Evolutionary conservation across 2,888 invertebrate species (phyloP).

Genomic region (Caenorhabditis angaria): DNA sequence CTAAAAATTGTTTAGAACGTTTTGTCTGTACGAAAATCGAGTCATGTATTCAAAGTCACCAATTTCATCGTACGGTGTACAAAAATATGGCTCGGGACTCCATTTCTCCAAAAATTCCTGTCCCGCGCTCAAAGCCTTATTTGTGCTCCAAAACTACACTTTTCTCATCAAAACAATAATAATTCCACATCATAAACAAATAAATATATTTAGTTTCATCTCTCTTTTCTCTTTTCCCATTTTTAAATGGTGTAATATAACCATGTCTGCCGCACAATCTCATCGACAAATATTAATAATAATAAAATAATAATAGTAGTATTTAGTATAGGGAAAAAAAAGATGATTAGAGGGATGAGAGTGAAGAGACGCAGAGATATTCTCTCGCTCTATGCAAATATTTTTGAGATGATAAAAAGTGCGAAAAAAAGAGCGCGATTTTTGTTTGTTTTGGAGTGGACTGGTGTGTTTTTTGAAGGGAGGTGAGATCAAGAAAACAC

Average conservation of each 20-base stretch:
- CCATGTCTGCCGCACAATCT: constrained; percentile 4
- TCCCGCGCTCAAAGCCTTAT: too few relatives aligned
- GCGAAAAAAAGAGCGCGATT: background rate
- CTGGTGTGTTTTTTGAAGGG: background rate
- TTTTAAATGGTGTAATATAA: background rate
- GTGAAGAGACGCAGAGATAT: background rate
- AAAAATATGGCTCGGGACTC: too few relatives aligned
- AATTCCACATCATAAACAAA: background rate
- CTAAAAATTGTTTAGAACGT: too few relatives aligned
- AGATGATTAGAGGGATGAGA: background rate
- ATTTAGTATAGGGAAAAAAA: too few relatives aligned
- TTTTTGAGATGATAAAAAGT: background rate
- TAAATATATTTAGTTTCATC: background rate
- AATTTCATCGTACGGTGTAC: too few relatives aligned
- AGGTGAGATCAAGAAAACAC: background rate
- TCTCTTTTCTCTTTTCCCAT: background rate
- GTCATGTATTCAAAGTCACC: too few relatives aligned
- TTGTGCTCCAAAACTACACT: too few relatives aligned
- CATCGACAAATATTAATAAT: background rate
- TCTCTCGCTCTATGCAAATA: constrained; percentile 4
- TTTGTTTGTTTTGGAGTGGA: background rate
- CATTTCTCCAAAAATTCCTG: too few relatives aligned
- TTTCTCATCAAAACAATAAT: too few relatives aligned
- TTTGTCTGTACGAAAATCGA: too few relatives aligned
- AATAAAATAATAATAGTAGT: too few relatives aligned